phyloP scores from a whole-genome alignment of 2,797 vertebrate species.

The Helicolenus hilgendorfi region DNA sequence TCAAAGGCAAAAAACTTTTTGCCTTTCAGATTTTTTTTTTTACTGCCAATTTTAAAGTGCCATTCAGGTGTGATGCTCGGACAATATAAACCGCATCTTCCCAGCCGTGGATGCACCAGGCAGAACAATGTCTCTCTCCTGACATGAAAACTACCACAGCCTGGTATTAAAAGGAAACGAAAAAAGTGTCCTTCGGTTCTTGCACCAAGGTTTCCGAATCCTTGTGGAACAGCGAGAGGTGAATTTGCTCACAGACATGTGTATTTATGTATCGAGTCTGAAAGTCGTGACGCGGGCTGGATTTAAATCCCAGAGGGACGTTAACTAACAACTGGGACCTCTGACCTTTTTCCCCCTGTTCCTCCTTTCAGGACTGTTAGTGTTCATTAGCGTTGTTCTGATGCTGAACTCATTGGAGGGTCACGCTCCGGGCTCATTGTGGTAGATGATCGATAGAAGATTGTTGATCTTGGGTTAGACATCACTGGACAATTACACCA shows the following conservation, averaged over 20 bases:
- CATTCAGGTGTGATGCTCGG: slow-evolving; percentile 66
- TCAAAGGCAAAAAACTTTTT: slow-evolving; percentile 40
- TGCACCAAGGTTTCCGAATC: slow-evolving; percentile 36
- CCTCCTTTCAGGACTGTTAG: slow-evolving; percentile 17
- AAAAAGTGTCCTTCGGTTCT: slow-evolving; percentile 76
- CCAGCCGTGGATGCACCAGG: slow-evolving; percentile 10
- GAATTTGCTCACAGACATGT: slow-evolving; percentile 54
- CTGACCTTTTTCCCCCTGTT: slow-evolving; percentile 18
- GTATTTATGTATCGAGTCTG: slow-evolving; percentile 40
- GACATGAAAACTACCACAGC: slow-evolving; percentile 5
- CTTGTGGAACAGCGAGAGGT: slow-evolving; percentile 49
- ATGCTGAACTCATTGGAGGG: slow-evolving; percentile 19
- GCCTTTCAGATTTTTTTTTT: slow-evolving; percentile 34
- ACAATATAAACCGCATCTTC: slow-evolving; percentile 42
- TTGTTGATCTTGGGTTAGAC: neutral
- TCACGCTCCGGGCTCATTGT: slow-evolving; percentile 4
- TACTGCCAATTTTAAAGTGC: slow-evolving; percentile 79
- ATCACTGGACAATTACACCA: slow-evolving; percentile 20
- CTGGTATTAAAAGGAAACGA: slow-evolving; percentile 42
- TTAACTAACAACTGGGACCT: slow-evolving; percentile 16
- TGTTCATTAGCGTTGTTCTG: neutral
- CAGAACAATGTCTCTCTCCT: slow-evolving; percentile 32
- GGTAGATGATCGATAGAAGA: slow-evolving; percentile 25
- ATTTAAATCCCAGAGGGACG: slow-evolving; percentile 11
- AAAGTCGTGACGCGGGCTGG: slow-evolving; percentile 7